Evolutionary conservation across 2,113 vertebrate species (phyloP).

Genomic region (Chroicocephalus ridibundus): DNA sequence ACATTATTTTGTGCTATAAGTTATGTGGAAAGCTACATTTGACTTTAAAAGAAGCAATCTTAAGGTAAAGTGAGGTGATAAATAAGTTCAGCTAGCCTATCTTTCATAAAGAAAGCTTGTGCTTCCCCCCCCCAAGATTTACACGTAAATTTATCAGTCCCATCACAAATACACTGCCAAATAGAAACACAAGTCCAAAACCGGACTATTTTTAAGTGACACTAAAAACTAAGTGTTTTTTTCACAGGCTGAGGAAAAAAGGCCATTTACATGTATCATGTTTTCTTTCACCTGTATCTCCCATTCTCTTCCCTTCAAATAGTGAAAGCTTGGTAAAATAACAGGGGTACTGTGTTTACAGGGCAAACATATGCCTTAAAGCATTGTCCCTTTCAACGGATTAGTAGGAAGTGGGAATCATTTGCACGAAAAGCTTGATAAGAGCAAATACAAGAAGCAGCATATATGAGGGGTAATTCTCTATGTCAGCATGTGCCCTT

Average conservation of each 20-base stretch:
- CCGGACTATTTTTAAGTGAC: neutral
- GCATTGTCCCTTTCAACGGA: neutral
- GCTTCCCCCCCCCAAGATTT: neutral
- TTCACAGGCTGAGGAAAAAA: neutral
- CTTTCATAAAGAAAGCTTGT: neutral
- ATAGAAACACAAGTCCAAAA: neutral
- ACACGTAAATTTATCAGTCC: neutral
- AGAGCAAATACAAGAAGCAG: neutral
- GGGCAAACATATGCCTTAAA: neutral
- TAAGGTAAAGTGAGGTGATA: neutral
- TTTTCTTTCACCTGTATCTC: neutral
- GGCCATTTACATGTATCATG: accelerated
- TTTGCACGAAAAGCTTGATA: neutral
- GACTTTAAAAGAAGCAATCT: neutral
- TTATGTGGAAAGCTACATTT: neutral
- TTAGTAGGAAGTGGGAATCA: neutral
- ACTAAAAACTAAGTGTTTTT: neutral
- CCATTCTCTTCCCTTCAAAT: neutral
- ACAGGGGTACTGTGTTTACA: neutral
- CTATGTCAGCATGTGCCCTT: neutral
- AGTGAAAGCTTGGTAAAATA: neutral
- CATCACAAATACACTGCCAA: neutral
- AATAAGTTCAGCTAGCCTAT: neutral
- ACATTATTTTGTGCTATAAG: neutral
- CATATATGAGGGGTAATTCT: neutral